phyloP scores from a whole-genome alignment of 1,140 invertebrate genomes.

The Drosophila melanogaster region Release_6_plus_ISO1_MT NC_004354.4:6640501-6641000 shows the following conservation, averaged over 20 bases:
- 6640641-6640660: conserved; percentile 56
- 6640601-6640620: conserved; percentile 7
- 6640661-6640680: conserved; percentile 76
- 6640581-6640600: conserved; percentile 33
- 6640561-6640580: conserved; percentile 32
- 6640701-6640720: conserved; percentile 60
- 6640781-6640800: conserved; percentile 72
- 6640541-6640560: conserved; percentile 9
- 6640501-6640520: conserved; percentile 72
- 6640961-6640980: conserved; percentile 39
- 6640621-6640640: conserved; percentile 67
- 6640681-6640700: conserved; percentile 35
- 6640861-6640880: conserved; percentile 1
- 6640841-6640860: neutral
- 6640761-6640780: conserved; percentile 26
- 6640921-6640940: neutral
- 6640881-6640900: conserved; percentile 44
- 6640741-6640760: conserved; percentile 59
- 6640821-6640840: conserved; percentile 52
- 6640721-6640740: conserved; percentile 69
- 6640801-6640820: conserved; percentile 63
- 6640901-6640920: conserved; percentile 8
- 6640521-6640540: conserved; percentile 66
- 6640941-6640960: conserved; percentile 14
- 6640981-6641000: conserved; percentile 71